Evolutionary conservation across 2,113 vertebrate species (phyloP).

Genomic region (Galeopterus variegatus): DNA sequence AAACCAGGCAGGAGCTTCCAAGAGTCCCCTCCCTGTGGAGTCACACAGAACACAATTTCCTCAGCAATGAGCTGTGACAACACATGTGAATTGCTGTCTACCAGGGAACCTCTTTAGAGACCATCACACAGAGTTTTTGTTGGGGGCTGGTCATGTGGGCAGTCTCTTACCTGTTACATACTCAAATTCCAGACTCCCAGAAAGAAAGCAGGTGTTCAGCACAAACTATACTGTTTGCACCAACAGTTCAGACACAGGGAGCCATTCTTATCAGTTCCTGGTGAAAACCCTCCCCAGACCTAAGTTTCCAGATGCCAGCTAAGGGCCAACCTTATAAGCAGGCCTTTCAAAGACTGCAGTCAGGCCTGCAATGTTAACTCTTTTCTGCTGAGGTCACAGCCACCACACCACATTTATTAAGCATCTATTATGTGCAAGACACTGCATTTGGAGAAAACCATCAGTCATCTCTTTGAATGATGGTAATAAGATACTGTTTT

Average conservation of each 20-base stretch:
- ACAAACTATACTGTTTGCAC: fast-evolving
- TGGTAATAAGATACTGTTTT: fast-evolving
- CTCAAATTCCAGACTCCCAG: not conserved
- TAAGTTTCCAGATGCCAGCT: not conserved
- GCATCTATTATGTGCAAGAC: too few species aligned
- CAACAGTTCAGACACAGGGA: not conserved
- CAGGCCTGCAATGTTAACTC: not conserved
- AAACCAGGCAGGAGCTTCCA: fast-evolving
- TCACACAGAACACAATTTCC: fast-evolving
- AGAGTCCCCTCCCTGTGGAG: too few species aligned
- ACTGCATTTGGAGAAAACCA: not conserved
- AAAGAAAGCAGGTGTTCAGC: not conserved
- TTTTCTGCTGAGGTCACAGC: not conserved
- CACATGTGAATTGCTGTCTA: fast-evolving
- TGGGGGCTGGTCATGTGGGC: not conserved
- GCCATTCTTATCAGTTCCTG: not conserved
- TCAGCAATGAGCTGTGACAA: not conserved
- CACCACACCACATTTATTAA: fast-evolving
- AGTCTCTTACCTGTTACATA: not conserved
- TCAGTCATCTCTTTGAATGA: not conserved
- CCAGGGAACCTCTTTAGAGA: not conserved
- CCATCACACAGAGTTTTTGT: not conserved
- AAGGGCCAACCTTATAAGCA: not conserved
- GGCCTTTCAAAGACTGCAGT: not conserved
- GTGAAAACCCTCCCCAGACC: not conserved